These are phyloP conservation scores for Knipowitschia caucasica DNA, from an alignment of 2,797 vertebrate genomes.

Conservation along the genomic window DNA sequence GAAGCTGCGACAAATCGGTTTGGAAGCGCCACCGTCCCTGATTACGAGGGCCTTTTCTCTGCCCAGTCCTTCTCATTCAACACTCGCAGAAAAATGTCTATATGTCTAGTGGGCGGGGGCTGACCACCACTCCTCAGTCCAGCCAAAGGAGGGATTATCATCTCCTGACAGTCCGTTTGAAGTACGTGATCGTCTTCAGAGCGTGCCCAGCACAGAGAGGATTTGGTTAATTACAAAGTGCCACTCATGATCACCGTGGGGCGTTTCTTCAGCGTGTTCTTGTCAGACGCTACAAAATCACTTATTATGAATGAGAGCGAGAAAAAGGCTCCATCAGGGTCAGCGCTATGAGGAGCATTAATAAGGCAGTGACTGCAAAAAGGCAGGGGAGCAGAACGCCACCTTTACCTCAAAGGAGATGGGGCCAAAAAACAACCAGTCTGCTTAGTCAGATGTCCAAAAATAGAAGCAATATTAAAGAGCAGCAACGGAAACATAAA, in stretches of 20 bases:
- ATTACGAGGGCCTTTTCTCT: conserved; percentile 25
- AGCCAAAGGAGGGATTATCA: conserved; percentile 39
- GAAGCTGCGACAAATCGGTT: conserved; percentile 29
- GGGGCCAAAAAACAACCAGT: not conserved
- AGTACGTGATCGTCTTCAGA: conserved; percentile 28
- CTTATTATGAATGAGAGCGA: conserved; percentile 26
- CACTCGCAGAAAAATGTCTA: conserved; percentile 9
- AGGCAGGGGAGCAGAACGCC: conserved; percentile 12
- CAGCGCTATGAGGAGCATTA: conserved; percentile 17
- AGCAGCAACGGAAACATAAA: not conserved
- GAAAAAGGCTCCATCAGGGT: conserved; percentile 18
- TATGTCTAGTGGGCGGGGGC: conserved; percentile 7
- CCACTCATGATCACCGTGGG: conserved; percentile 39
- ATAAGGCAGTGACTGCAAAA: conserved; percentile 14
- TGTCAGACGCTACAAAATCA: conserved; percentile 20
- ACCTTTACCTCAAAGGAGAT: conserved; percentile 13
- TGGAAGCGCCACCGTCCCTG: conserved; percentile 16
- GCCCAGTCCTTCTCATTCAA: conserved; percentile 11
- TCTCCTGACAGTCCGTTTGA: conserved; percentile 44
- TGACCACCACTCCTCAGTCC: conserved; percentile 9
- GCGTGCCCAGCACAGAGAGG: conserved; percentile 23
- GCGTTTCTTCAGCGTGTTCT: conserved; percentile 34
- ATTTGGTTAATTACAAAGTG: conserved; percentile 59
- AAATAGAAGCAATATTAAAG: conserved; percentile 1
- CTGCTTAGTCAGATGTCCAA: conserved; percentile 3